A percentile compares a stretch with the other conserved stretches of the same genome.
phyloP scores from a whole-genome alignment of 2,113 vertebrate genomes.

The Amblyopsis rosae region DNA sequence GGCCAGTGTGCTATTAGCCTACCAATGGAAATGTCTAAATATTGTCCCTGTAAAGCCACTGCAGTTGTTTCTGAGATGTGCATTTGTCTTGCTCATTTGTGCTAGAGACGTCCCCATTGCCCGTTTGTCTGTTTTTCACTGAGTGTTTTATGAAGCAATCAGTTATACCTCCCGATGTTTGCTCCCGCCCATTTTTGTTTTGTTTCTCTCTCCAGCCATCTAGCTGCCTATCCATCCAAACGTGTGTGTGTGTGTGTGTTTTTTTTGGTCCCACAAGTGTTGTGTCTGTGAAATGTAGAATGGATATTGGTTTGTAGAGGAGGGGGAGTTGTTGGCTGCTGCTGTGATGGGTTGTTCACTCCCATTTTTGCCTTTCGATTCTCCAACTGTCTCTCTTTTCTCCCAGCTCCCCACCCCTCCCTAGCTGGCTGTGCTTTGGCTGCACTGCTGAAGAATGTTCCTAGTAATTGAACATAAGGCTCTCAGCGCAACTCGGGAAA shows the following conservation, averaged over 20 bases:
- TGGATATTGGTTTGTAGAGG: slow-evolving; percentile 67
- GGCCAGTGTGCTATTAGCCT: slow-evolving; percentile 2
- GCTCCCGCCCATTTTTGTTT: neutral
- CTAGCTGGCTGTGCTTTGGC: slow-evolving; percentile 6
- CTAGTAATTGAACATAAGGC: slow-evolving; percentile 78
- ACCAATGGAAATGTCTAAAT: slow-evolving; percentile 1
- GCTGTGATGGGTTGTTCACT: slow-evolving; percentile 28
- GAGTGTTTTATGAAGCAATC: too few species aligned
- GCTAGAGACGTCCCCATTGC: too few species aligned
- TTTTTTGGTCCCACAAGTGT: slow-evolving; percentile 60
- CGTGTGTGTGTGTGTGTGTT: slow-evolving; percentile 28
- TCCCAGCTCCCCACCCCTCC: neutral
- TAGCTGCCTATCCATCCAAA: slow-evolving; percentile 15
- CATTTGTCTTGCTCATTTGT: slow-evolving; percentile 20
- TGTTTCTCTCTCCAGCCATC: slow-evolving; percentile 3
- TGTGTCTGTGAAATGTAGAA: slow-evolving; percentile 58
- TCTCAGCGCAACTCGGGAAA: slow-evolving; percentile 62
- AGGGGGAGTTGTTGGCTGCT: slow-evolving; percentile 28
- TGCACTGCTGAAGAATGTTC: slow-evolving; percentile 56
- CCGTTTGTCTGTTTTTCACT: too few species aligned
- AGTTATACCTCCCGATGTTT: too few species aligned
- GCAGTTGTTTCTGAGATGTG: neutral
- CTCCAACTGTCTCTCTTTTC: neutral
- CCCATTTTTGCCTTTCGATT: neutral
- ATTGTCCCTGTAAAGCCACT: neutral